Conservation (phyloP, 2,113 vertebrate species). For the Cavia aperea region DNA sequence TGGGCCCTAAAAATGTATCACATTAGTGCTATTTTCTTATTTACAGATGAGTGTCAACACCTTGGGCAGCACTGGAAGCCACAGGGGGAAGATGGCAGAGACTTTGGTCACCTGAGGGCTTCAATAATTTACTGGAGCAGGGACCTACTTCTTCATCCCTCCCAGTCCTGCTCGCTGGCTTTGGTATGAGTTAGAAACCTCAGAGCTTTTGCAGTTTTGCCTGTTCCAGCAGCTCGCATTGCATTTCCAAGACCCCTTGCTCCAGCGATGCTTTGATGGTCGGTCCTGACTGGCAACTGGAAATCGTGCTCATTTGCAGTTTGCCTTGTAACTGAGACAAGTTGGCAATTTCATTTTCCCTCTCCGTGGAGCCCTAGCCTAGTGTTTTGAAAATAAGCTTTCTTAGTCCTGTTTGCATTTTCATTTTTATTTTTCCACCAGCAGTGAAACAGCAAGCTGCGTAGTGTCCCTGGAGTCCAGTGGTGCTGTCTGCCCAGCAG, state of each 20-base stretch:
- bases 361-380: background rate
- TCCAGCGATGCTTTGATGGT: background rate
- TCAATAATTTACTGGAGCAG: background rate
- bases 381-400: constrained; percentile 26
- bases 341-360: constrained; percentile 22
- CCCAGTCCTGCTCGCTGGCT: background rate
- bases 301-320: background rate
- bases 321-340: constrained; percentile 4
- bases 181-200: background rate
- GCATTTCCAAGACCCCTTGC: background rate
- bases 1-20: background rate
- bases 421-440: constrained; percentile 1
- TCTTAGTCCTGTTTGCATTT: constrained; percentile 34
- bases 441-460: background rate
- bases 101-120: background rate
- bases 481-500: background rate
- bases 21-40: background rate
- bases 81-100: background rate
- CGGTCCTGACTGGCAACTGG: background rate
- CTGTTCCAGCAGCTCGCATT: background rate
- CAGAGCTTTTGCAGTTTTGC: background rate
- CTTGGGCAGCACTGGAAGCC: background rate
- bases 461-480: background rate
- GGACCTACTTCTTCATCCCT: background rate
- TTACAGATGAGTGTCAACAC: background rate